phyloP scores from a whole-genome alignment of 1,140 invertebrate genomes.

The Hesperophylax magnus region DNA sequence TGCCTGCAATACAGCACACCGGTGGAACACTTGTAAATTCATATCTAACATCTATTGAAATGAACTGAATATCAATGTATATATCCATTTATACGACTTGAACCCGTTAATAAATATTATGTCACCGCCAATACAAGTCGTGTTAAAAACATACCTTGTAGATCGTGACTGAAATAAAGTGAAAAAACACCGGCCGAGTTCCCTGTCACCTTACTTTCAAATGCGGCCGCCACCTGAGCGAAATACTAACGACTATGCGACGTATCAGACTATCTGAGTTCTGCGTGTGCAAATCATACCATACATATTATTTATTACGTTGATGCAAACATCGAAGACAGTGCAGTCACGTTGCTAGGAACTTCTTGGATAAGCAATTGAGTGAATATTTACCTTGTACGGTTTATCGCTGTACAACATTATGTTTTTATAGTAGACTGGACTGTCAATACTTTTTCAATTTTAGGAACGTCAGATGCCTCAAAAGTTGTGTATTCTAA shows the following conservation, averaged over 20 bases:
- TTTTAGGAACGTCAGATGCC: too few species aligned
- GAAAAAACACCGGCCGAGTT: neutral
- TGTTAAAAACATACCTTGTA: neutral
- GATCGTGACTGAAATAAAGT: constrained; percentile 15
- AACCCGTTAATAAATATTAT: neutral
- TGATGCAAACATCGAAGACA: neutral
- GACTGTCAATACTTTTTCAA: too few species aligned
- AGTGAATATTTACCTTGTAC: neutral
- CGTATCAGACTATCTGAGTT: neutral
- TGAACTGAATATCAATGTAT: too few species aligned
- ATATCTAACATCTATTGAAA: too few species aligned
- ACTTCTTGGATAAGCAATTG: neutral
- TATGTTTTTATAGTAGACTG: too few species aligned
- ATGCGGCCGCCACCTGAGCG: neutral
- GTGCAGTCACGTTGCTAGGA: neutral
- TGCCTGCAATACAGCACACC: too few species aligned
- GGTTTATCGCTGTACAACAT: too few species aligned
- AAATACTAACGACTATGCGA: neutral
- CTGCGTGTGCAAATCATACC: neutral
- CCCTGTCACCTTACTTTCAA: neutral
- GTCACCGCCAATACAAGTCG: neutral
- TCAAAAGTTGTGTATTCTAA: too few species aligned
- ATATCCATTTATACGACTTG: too few species aligned
- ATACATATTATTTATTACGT: neutral
- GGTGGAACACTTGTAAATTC: too few species aligned